Conservation (phyloP, 35 echinoderm and acorn worm species). For the Heliocidaris erythrogramma region DNA sequence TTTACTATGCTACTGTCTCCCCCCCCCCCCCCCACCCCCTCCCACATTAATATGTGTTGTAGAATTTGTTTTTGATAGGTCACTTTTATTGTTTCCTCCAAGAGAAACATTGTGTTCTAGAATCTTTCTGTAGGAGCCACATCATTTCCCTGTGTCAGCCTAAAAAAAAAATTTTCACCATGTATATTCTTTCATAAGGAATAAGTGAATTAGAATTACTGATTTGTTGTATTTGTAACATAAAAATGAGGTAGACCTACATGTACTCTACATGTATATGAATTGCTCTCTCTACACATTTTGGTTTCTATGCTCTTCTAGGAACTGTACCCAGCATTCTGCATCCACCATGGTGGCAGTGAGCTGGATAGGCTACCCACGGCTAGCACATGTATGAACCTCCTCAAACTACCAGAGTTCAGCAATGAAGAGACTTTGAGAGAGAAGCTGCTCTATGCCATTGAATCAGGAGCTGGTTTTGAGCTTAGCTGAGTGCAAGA, state of each 20-base stretch:
- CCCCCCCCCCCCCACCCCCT: too few species aligned
- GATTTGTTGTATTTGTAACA: too few species aligned
- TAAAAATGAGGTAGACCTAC: not conserved
- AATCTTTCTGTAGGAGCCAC: too few species aligned
- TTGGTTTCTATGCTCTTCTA: constrained; percentile 11
- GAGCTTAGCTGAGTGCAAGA: constrained; percentile 72
- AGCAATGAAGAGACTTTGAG: constrained; percentile 72
- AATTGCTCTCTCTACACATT: not conserved
- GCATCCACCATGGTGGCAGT: constrained; percentile 80
- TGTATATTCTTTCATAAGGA: too few species aligned
- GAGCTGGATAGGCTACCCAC: constrained; percentile 82
- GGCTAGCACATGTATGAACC: constrained; percentile 96
- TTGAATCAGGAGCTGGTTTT: constrained; percentile 93
- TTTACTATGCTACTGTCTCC: too few species aligned
- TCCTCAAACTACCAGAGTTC: constrained; percentile 93
- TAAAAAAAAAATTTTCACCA: too few species aligned
- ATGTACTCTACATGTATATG: not conserved
- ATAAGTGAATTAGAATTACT: too few species aligned
- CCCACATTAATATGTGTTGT: too few species aligned
- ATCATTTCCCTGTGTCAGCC: too few species aligned
- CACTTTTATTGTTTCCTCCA: too few species aligned
- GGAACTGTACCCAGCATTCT: constrained; percentile 87
- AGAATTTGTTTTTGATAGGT: too few species aligned
- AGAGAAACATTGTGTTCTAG: too few species aligned
- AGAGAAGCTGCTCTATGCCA: constrained; percentile 86